Evolutionary conservation across 1,140 invertebrate species (phyloP), one percentile per base, ranked within the genome.

Genomic region (Stenopsyche tienmushanensis): DNA sequence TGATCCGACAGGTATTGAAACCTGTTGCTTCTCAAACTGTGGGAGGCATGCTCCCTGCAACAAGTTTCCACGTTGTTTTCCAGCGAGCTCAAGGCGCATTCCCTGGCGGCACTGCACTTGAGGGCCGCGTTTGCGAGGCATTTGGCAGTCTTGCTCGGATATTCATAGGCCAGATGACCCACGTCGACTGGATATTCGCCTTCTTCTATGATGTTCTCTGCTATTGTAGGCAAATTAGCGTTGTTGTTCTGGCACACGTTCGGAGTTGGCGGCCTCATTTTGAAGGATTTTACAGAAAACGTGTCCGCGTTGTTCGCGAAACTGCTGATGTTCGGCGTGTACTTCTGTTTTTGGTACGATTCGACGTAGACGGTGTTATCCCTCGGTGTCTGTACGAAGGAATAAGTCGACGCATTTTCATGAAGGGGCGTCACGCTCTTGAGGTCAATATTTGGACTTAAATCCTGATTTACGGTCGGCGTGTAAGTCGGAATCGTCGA

Each of bases 171-270:
- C n/a, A 2, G 23, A 34, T 47, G 21, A n/a, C 45, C 62, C 17
- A 70, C 69, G 44, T 70, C 69, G 1, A 70, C 69, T 13, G 65
- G 62, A 47, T 65, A 66, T 39, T 70, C 69, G 3, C 21, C 49
- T 13, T 70, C 69, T 21, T 70, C 69, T 13, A 70, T 29, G 1
- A 64, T 42, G 18, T 62, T 67, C 18, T 70, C 69, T 2, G 64
- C 55, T 17, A 70, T 70, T 8, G 69, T 67, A 10, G 69, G 69
- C 5, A 70, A 57, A 50, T 65, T 70, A 18, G 41, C 15, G 34
- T 66, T 70, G 41, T 66, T 65, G 34, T 60, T 60, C 26, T 3
- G 15, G 10, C 9, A 15, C 15, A 7, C 10, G 44, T 45, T 47
- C 18, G 57, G 57, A 42, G 57, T 59, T 2, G 42, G 1, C 1